Evolutionary conservation across 2,113 vertebrate species (phyloP).

Genomic region (Piaya cayana): DNA sequence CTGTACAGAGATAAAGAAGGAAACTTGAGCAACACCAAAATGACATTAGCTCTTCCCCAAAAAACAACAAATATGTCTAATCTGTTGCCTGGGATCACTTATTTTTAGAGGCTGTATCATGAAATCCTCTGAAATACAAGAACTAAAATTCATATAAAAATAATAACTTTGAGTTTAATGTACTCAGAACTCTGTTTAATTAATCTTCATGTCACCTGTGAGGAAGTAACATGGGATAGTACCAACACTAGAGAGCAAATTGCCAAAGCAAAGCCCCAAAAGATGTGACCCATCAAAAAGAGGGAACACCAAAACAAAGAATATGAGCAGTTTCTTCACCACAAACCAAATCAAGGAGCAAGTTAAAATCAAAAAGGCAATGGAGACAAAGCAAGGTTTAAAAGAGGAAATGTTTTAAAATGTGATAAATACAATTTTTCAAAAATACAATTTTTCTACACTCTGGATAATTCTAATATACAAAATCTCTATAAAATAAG

Average conservation of each 20-base stretch:
- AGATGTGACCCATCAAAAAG: neutral
- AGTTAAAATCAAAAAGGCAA: neutral
- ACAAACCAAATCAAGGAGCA: neutral
- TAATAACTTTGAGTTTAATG: neutral
- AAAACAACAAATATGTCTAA: constrained; percentile 64
- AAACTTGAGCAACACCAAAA: constrained; percentile 48
- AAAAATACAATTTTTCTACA: neutral
- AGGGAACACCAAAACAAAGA: neutral
- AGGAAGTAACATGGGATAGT: neutral
- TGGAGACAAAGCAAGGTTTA: neutral
- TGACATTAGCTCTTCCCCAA: constrained; percentile 41
- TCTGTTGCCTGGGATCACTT: constrained; percentile 55
- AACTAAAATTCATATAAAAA: constrained; percentile 6
- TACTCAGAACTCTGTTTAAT: neutral
- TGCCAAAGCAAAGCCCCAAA: neutral
- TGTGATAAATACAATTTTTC: neutral
- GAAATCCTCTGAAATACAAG: constrained; percentile 8
- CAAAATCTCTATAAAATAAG: neutral
- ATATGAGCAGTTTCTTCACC: neutral
- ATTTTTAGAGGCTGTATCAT: constrained; percentile 42
- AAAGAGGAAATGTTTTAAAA: neutral
- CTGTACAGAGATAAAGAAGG: constrained; percentile 53
- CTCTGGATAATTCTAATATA: neutral
- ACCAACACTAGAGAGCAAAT: neutral
- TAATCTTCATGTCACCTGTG: neutral